These are phyloP conservation scores for Leucania comma DNA, from an alignment of 2,888 invertebrate species.

Conservation along the genomic window DNA sequence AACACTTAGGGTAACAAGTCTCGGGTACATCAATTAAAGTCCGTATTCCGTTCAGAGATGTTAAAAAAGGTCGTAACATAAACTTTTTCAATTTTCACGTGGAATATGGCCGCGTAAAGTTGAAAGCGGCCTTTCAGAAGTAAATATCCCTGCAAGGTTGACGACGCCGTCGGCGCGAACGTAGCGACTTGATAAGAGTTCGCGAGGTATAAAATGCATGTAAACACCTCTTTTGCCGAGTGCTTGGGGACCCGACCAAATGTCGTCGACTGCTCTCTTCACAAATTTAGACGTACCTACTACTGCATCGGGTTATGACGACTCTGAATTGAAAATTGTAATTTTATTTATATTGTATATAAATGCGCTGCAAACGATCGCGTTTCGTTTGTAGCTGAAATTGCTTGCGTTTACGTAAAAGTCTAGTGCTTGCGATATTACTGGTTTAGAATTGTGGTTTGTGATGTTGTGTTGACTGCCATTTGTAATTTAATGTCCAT, in stretches of 20 bases:
- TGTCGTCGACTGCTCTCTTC: constrained; percentile 78
- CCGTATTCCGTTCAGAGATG: constrained; percentile 80
- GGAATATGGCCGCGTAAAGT: constrained; percentile 86
- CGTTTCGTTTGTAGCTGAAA: constrained; percentile 52
- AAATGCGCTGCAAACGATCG: constrained; percentile 54
- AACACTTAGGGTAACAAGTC: constrained; percentile 41
- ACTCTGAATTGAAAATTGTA: constrained; percentile 67
- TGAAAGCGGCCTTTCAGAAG: constrained; percentile 77
- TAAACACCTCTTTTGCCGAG: constrained; percentile 84
- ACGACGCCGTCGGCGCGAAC: constrained; percentile 84
- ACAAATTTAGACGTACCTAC: constrained; percentile 71
- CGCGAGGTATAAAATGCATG: constrained; percentile 85
- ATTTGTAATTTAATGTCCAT: constrained; percentile 5
- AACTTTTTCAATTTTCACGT: constrained; percentile 90
- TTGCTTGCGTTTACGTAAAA: constrained; percentile 51
- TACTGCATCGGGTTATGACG: constrained; percentile 62
- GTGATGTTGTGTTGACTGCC: constrained; percentile 18
- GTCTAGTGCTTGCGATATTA: constrained; percentile 33
- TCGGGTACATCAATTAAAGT: constrained; percentile 77
- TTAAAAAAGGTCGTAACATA: constrained; percentile 86
- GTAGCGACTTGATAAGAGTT: constrained; percentile 85
- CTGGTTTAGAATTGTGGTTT: constrained; percentile 20
- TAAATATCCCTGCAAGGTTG: constrained; percentile 86
- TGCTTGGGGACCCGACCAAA: constrained; percentile 78
- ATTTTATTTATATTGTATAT: constrained; percentile 65